A percentile compares a stretch with the other conserved stretches of the same genome.
Evolutionary conservation across 1,140 invertebrate species (phyloP).

Genomic region (Muscidifurax raptorellus): DNA sequence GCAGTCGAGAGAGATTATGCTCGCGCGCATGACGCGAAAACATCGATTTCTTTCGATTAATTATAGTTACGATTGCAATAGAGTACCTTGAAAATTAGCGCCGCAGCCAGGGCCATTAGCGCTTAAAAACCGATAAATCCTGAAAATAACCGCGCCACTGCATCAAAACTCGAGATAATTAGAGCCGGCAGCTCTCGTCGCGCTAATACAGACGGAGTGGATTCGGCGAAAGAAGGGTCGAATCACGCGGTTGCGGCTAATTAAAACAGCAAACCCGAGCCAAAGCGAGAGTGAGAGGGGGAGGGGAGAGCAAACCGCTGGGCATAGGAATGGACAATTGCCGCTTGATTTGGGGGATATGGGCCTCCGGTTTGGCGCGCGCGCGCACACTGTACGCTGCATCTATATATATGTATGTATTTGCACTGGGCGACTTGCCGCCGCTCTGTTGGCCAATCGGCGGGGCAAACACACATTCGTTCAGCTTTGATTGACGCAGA

Average conservation of each 20-base stretch:
- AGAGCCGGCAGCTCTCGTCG: background rate
- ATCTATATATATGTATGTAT: slow-evolving; percentile 21
- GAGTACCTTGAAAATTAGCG: background rate
- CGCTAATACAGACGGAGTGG: background rate
- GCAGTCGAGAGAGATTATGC: too few species aligned
- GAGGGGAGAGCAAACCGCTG: too few species aligned
- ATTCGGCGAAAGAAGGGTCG: background rate
- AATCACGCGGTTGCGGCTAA: slow-evolving; percentile 3
- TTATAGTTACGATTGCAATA: too few species aligned
- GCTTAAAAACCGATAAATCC: background rate
- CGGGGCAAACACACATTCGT: slow-evolving; percentile 27
- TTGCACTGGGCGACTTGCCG: slow-evolving; percentile 28
- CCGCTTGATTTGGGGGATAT: slow-evolving; percentile 10
- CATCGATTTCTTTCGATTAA: too few species aligned
- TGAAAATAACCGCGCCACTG: too few species aligned
- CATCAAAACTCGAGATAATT: background rate
- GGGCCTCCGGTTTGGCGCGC: background rate
- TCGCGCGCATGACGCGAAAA: too few species aligned
- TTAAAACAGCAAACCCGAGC: slow-evolving; percentile 18
- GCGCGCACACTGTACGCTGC: background rate
- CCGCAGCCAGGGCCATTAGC: background rate
- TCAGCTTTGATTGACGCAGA: slow-evolving; percentile 27
- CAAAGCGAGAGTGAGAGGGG: background rate
- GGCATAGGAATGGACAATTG: slow-evolving; percentile 7
- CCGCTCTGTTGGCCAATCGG: slow-evolving; percentile 24